Conservation (phyloP, 2,888 invertebrate species). For the Odontomyia ornata region DNA sequence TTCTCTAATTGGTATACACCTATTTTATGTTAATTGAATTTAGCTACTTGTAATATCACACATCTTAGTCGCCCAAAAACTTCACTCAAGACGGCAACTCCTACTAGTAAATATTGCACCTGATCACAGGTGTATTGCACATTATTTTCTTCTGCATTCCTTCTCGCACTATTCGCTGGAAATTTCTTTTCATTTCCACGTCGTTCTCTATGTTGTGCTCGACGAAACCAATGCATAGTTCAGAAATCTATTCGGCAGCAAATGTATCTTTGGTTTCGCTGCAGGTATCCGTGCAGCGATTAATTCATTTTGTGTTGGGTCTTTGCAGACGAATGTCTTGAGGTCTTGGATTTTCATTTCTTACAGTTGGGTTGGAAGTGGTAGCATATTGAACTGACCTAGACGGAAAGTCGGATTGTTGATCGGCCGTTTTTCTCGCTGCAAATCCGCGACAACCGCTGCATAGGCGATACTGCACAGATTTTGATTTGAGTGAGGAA, state of each 20-base stretch:
- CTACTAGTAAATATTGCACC: neutral
- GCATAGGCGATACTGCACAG: slow-evolving; percentile 5
- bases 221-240: neutral
- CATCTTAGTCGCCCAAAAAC: too few species aligned
- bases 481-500: neutral
- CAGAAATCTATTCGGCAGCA: neutral
- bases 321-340: neutral
- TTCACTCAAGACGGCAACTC: slow-evolving; percentile 14
- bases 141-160: slow-evolving; percentile 31
- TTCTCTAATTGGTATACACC: too few species aligned
- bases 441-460: neutral
- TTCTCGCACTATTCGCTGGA: slow-evolving; percentile 32
- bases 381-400: slow-evolving; percentile 7
- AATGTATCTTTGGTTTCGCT: neutral
- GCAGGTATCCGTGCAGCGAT: neutral
- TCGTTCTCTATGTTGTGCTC: neutral
- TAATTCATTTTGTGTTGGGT: neutral
- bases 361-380: neutral
- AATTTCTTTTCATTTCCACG: slow-evolving; percentile 41
- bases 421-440: slow-evolving; percentile 13
- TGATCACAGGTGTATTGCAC: slow-evolving; percentile 26
- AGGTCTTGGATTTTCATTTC: neutral
- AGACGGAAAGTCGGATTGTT: slow-evolving; percentile 5
- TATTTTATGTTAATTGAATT: too few species aligned
- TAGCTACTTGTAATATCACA: too few species aligned